A percentile compares a stretch with the other conserved stretches of the same genome.
Conservation (phyloP, 2,797 vertebrate species). For the Sebastes aleutianus region DNA sequence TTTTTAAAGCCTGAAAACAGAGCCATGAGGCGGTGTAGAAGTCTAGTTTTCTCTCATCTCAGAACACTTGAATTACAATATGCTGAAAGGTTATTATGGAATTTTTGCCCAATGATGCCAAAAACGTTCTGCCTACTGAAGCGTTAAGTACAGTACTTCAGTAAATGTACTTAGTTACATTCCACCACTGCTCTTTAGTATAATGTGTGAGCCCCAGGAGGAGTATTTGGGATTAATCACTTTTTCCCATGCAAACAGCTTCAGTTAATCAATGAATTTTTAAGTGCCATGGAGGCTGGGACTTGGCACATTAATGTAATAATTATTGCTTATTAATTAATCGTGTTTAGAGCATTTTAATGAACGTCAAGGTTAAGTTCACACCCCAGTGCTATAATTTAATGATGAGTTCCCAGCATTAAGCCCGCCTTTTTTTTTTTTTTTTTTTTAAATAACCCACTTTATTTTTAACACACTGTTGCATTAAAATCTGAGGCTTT, state of each 20-base stretch:
- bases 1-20: too few species aligned
- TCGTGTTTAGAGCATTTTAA: constrained; percentile 63
- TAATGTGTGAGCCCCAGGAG: background rate
- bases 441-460: constrained; percentile 52
- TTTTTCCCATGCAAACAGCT: background rate
- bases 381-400: constrained; percentile 49
- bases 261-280: constrained; percentile 39
- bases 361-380: constrained; percentile 68
- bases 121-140: too few species aligned
- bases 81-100: too few species aligned
- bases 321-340: constrained; percentile 70
- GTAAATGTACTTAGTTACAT: background rate
- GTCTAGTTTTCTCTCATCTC: too few species aligned
- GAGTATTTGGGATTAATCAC: constrained; percentile 17
- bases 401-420: constrained; percentile 46
- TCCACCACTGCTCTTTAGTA: background rate
- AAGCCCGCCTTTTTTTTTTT: constrained; percentile 14
- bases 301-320: constrained; percentile 51
- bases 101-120: too few species aligned
- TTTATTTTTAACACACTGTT: constrained; percentile 49
- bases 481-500: constrained; percentile 49
- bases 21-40: too few species aligned
- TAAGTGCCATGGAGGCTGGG: constrained; percentile 22
- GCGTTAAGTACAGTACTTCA: background rate
- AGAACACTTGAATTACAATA: too few species aligned